Evolutionary conservation across 2,113 vertebrate species (phyloP).

Genomic region (Cygnus buccinator): DNA sequence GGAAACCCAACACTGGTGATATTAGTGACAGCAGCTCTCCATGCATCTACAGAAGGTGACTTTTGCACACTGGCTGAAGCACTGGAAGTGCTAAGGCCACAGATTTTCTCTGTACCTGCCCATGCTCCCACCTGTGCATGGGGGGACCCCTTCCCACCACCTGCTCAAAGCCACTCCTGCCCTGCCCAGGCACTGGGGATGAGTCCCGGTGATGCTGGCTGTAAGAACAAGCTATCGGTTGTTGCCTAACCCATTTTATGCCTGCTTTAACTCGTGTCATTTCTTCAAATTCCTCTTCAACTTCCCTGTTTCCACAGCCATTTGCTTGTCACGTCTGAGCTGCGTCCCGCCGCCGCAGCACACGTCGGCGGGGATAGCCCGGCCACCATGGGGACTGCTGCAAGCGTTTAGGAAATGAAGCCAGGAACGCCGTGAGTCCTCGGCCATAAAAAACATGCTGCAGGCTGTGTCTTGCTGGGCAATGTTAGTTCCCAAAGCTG

Average conservation of each 20-base stretch:
- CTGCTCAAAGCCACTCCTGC: neutral
- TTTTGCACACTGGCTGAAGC: neutral
- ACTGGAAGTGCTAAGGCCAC: fast-evolving
- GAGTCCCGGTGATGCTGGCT: neutral
- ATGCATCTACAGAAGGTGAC: neutral
- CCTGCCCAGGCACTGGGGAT: neutral
- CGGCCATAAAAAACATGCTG: slow-evolving; percentile 57
- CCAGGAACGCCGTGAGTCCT: neutral
- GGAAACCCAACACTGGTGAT: neutral
- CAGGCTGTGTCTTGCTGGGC: slow-evolving; percentile 53
- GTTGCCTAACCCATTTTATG: neutral
- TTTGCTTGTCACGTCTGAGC: neutral
- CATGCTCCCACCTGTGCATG: neutral
- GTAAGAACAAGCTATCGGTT: neutral
- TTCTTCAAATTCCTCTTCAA: neutral
- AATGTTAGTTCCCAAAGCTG: slow-evolving; percentile 13
- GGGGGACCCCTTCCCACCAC: neutral
- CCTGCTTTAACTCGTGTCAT: neutral
- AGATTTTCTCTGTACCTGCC: neutral
- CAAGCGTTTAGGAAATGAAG: slow-evolving; percentile 46
- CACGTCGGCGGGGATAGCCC: neutral
- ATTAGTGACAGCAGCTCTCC: neutral
- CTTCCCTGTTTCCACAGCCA: neutral
- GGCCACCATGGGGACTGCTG: slow-evolving; percentile 43
- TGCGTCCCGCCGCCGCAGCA: neutral